These are phyloP conservation scores for Mesembrinibis cayennensis DNA, from an alignment of 2,113 vertebrate genomes.

Conservation along the genomic window DNA sequence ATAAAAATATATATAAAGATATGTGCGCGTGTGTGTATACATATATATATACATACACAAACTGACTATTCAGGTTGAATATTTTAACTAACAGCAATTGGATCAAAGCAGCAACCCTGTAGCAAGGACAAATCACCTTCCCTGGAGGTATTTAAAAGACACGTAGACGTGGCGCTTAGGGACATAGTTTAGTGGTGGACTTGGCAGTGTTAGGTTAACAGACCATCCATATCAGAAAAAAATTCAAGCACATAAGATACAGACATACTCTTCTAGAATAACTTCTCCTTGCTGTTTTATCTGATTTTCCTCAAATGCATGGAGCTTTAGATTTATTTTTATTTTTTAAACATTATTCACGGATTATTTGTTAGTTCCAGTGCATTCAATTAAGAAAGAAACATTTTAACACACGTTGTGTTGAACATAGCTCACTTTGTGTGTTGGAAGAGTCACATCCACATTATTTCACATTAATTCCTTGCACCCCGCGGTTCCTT, in stretches of 20 bases:
- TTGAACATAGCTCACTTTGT: background rate
- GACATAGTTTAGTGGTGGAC: background rate
- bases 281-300: background rate
- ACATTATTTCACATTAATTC: background rate
- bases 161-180: fast-evolving
- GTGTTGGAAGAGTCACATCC: background rate
- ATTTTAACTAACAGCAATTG: background rate
- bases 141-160: background rate
- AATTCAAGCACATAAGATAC: background rate
- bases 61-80: background rate
- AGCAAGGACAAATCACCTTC: background rate
- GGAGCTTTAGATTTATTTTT: background rate
- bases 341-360: background rate
- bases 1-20: too few relatives aligned
- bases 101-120: background rate
- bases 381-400: background rate
- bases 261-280: background rate
- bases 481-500: background rate
- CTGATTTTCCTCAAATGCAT: background rate
- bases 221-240: background rate
- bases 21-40: too few relatives aligned
- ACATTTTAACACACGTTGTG: background rate
- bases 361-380: background rate
- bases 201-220: background rate
- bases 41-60: background rate